phyloP scores from a whole-genome alignment of 2,113 vertebrate genomes.

The Cyprinodon variegatus region DNA sequence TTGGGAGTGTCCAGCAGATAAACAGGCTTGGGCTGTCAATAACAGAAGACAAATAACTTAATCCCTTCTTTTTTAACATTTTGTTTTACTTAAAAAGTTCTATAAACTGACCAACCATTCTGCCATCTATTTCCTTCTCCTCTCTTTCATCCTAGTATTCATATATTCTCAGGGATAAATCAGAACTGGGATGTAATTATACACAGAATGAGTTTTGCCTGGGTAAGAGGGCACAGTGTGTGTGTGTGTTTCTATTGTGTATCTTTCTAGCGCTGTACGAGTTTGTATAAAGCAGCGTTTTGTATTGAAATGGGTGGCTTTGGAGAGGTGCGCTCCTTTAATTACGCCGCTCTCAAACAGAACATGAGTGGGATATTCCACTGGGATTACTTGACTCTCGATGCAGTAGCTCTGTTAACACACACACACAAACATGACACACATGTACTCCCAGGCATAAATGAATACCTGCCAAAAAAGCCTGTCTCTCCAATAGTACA shows the following conservation, averaged over 20 bases:
- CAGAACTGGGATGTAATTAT: constrained; percentile 80
- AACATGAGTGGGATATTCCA: constrained; percentile 83
- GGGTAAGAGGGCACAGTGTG: constrained; percentile 30
- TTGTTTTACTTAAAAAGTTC: constrained; percentile 37
- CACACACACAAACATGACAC: constrained; percentile 35
- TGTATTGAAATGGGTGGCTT: constrained; percentile 82
- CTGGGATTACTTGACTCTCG: constrained; percentile 78
- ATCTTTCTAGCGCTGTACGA: constrained; percentile 13
- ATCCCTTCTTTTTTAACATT: constrained; percentile 35
- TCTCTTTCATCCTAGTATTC: constrained; percentile 60
- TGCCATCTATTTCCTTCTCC: constrained; percentile 18
- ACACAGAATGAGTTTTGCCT: constrained; percentile 52
- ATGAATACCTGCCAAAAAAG: constrained; percentile 66
- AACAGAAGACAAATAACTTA: not conserved
- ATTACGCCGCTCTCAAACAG: constrained; percentile 84
- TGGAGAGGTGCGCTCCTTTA: constrained; percentile 80
- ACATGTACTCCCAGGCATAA: constrained; percentile 47
- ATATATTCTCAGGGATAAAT: constrained; percentile 81
- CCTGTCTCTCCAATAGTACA: constrained; percentile 63
- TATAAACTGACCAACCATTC: constrained; percentile 13
- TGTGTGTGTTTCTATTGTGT: constrained; percentile 12
- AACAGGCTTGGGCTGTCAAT: not conserved
- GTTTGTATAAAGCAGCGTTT: constrained; percentile 76
- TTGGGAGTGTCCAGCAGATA: not conserved
- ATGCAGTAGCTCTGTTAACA: constrained; percentile 74